phyloP scores from a whole-genome alignment of 2,113 vertebrate species.

The Xiphias gladius region DNA sequence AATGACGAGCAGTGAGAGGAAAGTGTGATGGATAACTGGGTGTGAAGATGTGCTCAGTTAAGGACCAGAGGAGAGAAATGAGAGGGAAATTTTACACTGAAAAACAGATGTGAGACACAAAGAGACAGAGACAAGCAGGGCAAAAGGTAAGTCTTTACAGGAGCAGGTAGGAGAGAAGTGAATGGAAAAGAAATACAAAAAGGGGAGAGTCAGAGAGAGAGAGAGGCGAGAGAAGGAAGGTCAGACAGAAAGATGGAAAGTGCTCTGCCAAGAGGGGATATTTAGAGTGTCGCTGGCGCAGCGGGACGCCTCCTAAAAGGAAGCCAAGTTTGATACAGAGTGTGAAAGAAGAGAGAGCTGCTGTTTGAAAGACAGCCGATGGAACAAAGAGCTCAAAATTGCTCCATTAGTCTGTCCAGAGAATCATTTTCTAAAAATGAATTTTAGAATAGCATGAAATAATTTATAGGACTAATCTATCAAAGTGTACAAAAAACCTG shows the following conservation, averaged over 20 bases:
- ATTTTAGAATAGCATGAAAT: conserved; percentile 65
- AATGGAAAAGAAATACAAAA: conserved; percentile 56
- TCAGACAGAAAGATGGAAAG: conserved; percentile 72
- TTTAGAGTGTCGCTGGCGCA: conserved; percentile 75
- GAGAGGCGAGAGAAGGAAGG: conserved; percentile 67
- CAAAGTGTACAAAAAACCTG: conserved; percentile 66
- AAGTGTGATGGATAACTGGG: conserved; percentile 48
- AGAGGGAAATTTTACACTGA: conserved; percentile 25
- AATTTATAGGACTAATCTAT: conserved; percentile 76
- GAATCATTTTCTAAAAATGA: conserved; percentile 62
- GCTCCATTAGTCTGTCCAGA: conserved; percentile 74
- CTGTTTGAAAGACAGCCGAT: conserved; percentile 61
- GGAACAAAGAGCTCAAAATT: conserved; percentile 71
- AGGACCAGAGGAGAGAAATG: conserved; percentile 16
- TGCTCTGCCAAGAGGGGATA: conserved; percentile 60
- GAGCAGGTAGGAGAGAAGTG: conserved; percentile 31
- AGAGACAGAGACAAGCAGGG: conserved; percentile 42
- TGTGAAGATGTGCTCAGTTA: conserved; percentile 57
- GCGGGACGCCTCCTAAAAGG: conserved; percentile 71
- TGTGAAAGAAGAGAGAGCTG: conserved; percentile 37
- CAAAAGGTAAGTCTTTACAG: conserved; percentile 39
- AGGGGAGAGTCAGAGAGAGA: conserved; percentile 23
- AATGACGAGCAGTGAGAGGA: conserved; percentile 43
- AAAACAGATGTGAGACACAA: conserved; percentile 34
- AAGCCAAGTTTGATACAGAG: conserved; percentile 63